Evolutionary conservation across 2,888 invertebrate species (phyloP).

Genomic region (Pterobdella sp.): DNA sequence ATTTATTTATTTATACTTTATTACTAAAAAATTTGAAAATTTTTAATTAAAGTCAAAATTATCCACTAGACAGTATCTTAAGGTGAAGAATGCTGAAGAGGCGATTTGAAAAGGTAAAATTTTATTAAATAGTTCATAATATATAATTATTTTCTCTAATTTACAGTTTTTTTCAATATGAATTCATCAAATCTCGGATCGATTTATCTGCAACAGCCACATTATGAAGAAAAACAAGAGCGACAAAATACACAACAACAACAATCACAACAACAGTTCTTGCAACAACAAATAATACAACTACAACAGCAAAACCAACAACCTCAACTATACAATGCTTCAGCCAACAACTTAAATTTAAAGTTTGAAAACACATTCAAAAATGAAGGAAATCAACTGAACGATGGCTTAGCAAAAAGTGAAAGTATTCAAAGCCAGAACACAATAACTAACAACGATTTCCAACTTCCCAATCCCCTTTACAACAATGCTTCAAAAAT

Average conservation of each 20-base stretch:
- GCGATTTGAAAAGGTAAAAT: neutral
- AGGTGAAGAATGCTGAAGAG: neutral
- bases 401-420: too few species aligned
- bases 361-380: slow-evolving; percentile 12
- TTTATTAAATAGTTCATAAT: neutral
- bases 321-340: neutral
- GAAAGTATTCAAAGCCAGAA: too few species aligned
- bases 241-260: slow-evolving; percentile 18
- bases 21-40: too few species aligned
- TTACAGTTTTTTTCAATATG: too few species aligned
- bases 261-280: slow-evolving; percentile 13
- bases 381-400: neutral
- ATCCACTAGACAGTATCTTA: neutral
- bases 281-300: slow-evolving; percentile 6
- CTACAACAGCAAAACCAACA: slow-evolving; percentile 10
- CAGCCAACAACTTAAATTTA: neutral
- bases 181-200: neutral
- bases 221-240: slow-evolving; percentile 3
- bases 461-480: neutral
- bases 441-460: neutral
- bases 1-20: too few species aligned
- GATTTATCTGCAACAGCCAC: slow-evolving; percentile 7
- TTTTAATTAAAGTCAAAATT: too few species aligned
- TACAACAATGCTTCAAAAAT: neutral
- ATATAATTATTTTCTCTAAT: neutral